phyloP scores from a whole-genome alignment of 2,113 vertebrate genomes.

The Strix uralensis region DNA sequence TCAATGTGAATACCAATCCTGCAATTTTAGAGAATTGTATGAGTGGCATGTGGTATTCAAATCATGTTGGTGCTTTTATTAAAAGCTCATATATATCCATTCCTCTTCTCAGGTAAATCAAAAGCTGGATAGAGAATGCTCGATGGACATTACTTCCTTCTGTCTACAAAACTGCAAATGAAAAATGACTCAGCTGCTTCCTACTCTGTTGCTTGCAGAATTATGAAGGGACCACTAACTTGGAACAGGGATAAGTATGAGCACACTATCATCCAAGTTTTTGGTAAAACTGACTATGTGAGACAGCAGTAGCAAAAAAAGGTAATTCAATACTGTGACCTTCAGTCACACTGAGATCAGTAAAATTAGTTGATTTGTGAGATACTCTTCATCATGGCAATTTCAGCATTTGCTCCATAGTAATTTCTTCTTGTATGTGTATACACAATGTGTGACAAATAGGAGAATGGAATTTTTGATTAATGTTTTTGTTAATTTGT shows the following conservation, averaged over 20 bases:
- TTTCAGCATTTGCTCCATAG: background rate
- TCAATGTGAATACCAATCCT: background rate
- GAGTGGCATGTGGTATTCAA: background rate
- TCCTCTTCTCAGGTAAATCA: background rate
- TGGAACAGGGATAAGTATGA: background rate
- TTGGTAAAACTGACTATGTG: background rate
- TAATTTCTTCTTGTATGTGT: background rate
- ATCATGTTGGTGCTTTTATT: background rate
- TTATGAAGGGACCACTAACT: background rate
- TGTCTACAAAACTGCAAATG: background rate
- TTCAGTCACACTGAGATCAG: background rate
- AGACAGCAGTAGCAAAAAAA: background rate
- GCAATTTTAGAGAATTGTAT: background rate
- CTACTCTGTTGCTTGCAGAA: background rate
- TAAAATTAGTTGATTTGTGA: background rate
- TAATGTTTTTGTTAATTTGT: background rate
- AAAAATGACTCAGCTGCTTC: background rate
- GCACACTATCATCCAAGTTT: background rate
- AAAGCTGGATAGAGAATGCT: background rate
- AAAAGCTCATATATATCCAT: background rate
- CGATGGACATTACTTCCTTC: background rate
- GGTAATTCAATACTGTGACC: background rate
- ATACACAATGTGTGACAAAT: background rate
- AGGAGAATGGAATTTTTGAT: background rate
- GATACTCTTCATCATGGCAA: background rate